Evolutionary conservation across 2,797 vertebrate genomes (phyloP), one percentile per base, ranked within the genome.

Genomic region (Eulemur albifrons): DNA sequence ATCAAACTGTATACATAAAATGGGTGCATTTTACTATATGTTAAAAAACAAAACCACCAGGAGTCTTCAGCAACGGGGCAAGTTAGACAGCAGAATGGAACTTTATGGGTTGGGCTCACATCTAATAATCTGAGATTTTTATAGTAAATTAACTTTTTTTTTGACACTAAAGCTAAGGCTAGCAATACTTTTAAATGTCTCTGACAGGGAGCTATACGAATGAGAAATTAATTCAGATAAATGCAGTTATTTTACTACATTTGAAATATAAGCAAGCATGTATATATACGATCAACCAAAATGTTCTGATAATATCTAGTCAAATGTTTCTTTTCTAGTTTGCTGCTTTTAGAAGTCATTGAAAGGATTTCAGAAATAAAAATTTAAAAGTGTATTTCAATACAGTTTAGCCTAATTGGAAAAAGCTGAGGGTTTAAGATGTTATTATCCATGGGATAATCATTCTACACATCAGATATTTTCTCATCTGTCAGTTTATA

Each of bases 331-430:
- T 40, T 52, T 14, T 6, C 35, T 35, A 6, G 32, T 81, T 85
- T 96, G 8, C 67, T 90, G 85, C 23, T 81, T 96, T 90, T n/a
- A 95, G 72, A 85, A 89, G 38, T 89, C 32, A 93, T 84, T 92
- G 48, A 84, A 95, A 75, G 50, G 52, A 88, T 94, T 96, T 96
- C 59, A 88, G 59, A 57, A 87, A n/a, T 94, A 77, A 82, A 59
- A 61, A 61, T 65, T 45, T 75, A 40, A 52, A 92, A 79, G 17
- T 80, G 88, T 94, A 59, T 75, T 93, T 95, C 70, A 79, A 79
- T 79, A 61, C 27, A 95, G 57, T 96, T 92, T 65, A 90, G 40
- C 50, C 45, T 90, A 70, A 43, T 63, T 95, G 30, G 76, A 84
- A 88, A 95, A 85, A 94, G 27, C 32, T 88, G 40, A 69, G 11